Conservation (phyloP, 2,888 invertebrate species). For the Oscheius myriophilus region DNA sequence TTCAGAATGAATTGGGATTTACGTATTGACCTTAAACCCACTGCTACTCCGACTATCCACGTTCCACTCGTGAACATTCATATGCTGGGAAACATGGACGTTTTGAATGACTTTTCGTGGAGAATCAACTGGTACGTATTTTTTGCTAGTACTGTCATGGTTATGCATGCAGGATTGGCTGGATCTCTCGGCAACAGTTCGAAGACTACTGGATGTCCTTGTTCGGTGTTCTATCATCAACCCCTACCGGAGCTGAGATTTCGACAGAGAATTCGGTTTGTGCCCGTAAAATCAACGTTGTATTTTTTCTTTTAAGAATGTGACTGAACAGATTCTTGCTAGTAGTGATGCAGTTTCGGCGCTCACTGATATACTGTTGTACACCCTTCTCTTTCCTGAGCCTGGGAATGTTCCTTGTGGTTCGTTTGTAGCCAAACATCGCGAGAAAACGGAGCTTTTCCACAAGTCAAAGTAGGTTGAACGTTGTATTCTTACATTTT, state of each 20-base stretch:
- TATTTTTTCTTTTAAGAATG: conserved; percentile 25
- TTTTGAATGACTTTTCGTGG: conserved; percentile 54
- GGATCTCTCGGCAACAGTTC: conserved; percentile 57
- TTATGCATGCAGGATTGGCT: conserved; percentile 56
- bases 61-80: conserved; percentile 60
- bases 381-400: conserved; percentile 54
- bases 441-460: conserved; percentile 48
- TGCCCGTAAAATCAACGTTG: background rate
- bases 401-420: conserved; percentile 55
- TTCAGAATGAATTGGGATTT: conserved; percentile 46
- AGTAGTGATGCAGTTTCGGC: conserved; percentile 54
- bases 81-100: conserved; percentile 50
- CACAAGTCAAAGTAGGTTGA: conserved; percentile 47
- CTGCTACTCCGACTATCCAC: conserved; percentile 2
- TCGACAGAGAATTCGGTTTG: conserved; percentile 21
- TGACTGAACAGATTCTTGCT: conserved; percentile 45
- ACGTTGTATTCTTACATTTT: background rate
- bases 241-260: conserved; percentile 59
- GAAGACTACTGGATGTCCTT: conserved; percentile 64
- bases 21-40: conserved; percentile 30
- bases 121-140: conserved; percentile 31
- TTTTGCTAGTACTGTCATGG: background rate
- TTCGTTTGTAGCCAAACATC: conserved; percentile 51
- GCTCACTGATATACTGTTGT: conserved; percentile 49
- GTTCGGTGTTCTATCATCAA: conserved; percentile 63